phyloP scores from a whole-genome alignment of 2,888 invertebrate species.

The Orthosia gothica region DNA sequence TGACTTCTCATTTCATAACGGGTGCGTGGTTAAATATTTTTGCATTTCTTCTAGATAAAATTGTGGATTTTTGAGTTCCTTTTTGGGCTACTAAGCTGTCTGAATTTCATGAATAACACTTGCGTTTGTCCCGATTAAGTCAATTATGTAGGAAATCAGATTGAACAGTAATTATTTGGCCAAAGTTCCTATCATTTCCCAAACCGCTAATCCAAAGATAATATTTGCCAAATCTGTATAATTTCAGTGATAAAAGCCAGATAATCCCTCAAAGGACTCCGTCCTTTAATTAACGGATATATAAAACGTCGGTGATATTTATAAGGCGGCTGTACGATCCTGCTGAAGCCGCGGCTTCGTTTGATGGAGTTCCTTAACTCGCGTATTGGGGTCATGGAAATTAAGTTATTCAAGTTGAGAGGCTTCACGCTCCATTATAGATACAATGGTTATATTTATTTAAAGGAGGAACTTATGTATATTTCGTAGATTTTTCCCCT shows the following conservation, averaged over 20 bases:
- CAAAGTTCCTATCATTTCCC: slow-evolving; percentile 9
- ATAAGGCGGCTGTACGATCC: slow-evolving; percentile 22
- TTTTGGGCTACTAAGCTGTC: not conserved
- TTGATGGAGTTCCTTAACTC: slow-evolving; percentile 37
- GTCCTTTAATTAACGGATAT: slow-evolving; percentile 37
- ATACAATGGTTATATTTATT: not conserved
- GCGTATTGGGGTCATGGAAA: slow-evolving; percentile 42
- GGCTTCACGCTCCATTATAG: slow-evolving; percentile 28
- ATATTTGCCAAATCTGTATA: slow-evolving; percentile 8
- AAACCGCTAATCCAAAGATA: not conserved
- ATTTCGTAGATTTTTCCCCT: not conserved
- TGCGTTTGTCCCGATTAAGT: not conserved
- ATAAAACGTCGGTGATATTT: slow-evolving; percentile 23
- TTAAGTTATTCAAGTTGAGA: slow-evolving; percentile 43
- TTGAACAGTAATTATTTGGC: not conserved
- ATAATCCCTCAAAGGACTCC: slow-evolving; percentile 23
- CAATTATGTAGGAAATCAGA: not conserved
- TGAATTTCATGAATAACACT: not conserved
- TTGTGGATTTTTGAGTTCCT: not conserved
- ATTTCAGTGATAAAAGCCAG: slow-evolving; percentile 9
- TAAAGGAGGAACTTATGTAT: not conserved
- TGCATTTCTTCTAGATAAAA: not conserved
- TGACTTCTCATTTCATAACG: not conserved
- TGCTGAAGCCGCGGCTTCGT: slow-evolving; percentile 23
- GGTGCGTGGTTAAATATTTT: not conserved